Base-by-base conservation (phyloP, 2,888 invertebrate species). In the Drosophila histrio region DNA sequence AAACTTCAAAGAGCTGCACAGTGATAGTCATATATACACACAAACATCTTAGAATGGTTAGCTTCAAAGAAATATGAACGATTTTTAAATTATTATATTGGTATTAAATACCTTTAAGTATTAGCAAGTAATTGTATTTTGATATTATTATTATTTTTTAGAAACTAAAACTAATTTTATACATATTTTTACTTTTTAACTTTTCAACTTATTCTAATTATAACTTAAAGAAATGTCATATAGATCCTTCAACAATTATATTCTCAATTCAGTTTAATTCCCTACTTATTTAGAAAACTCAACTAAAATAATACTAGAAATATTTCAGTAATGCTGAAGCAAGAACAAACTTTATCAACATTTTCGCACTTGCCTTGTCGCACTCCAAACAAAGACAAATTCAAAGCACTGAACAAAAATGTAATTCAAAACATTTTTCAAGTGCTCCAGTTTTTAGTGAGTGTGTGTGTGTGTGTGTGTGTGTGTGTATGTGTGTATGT, bases 341-440 rank as follows among this genome's bases (percentile, higher is more conserved):
- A 19, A 47, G 26, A 19, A 59, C 30, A 50, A 83, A 80, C 53
- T 80, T 83, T 70, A 73, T 80, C 68, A 87, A 76, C 79, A 79
- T 82, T 87, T 87, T 87, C 64, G 52, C 77, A 68, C 77, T 76
- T 72, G 70, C 52, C 79, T 64, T 59, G 61, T 44, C 50, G 47
- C 68, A 50, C 59, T 53, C 74, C 63, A 71, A 73, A 50, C 73
- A 72, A 60, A 74, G 60, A 69, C 57, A 41, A 61, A 64, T 61
- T 43, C 54, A 58, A 54, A 79, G 61, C 60, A 60, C 49, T 43
- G 36, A 56, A 65, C 53, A 72, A 66, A 75, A 80, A 83, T 77
- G 80, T 88, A 83, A 79, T 71, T 73, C 71, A 63, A 69, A 87
- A 85, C 86, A 82, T 85, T 87, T 72, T 87, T 82, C 75, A 74